phyloP scores from a whole-genome alignment of 2,113 vertebrate species.

The Erythrolamprus reginae region DNA sequence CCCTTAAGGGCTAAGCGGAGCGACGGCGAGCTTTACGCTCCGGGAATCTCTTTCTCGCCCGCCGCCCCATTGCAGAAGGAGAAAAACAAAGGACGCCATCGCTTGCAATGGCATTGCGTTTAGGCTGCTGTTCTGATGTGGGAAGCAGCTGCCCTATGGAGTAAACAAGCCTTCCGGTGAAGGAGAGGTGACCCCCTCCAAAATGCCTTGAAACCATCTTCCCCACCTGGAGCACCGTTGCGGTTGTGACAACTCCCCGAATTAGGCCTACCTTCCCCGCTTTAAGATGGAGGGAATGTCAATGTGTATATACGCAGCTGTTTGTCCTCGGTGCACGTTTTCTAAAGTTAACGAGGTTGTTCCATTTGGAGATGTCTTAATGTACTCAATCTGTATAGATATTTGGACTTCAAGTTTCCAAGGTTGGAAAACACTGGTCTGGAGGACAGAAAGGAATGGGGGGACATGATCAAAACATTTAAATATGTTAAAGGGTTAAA shows the following conservation, averaged over 20 bases:
- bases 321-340: neutral
- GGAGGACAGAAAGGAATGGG: no score
- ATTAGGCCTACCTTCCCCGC: neutral
- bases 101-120: neutral
- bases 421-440: no score
- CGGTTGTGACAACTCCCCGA: neutral
- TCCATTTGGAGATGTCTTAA: no score
- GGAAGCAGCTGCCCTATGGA: neutral
- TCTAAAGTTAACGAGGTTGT: neutral
- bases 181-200: neutral
- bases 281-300: neutral
- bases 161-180: neutral
- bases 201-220: neutral
- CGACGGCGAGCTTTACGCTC: neutral
- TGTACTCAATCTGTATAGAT: no score
- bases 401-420: no score
- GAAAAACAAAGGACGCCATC: neutral
- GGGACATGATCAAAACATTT: no score
- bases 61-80: neutral
- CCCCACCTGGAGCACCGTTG: neutral
- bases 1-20: neutral
- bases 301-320: neutral
- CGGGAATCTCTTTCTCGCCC: neutral
- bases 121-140: neutral
- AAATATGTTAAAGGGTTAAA: no score